A percentile compares a stretch with the other conserved stretches of the same genome.
Conservation (phyloP, 2,113 vertebrate genomes). For the Procavia capensis region DNA sequence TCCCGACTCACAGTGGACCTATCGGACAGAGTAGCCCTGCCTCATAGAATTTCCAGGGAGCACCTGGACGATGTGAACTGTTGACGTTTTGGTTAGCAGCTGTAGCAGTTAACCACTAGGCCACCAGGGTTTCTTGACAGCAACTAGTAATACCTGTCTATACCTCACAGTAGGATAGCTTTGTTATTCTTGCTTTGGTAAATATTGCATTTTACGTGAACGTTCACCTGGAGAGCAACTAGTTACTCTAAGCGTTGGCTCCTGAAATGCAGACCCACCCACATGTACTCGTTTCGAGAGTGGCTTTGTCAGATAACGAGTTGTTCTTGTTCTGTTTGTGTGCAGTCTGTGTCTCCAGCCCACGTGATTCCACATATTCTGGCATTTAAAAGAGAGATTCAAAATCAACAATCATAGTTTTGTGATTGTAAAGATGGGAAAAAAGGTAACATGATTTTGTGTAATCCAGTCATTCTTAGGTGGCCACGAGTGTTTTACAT, state of each 20-base stretch:
- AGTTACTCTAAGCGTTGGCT: background rate
- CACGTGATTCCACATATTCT: background rate
- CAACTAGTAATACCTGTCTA: background rate
- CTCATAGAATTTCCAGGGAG: no score
- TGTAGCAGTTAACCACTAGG: no score
- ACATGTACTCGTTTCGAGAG: background rate
- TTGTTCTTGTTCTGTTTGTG: background rate
- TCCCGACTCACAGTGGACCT: no score
- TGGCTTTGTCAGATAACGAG: background rate
- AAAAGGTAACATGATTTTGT: background rate
- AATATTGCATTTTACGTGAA: background rate
- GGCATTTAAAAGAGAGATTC: background rate
- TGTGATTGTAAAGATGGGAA: background rate
- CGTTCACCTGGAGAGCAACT: background rate
- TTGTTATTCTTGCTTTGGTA: background rate
- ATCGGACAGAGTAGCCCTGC: no score
- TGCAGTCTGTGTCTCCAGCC: background rate
- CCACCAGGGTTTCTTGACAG: no score
- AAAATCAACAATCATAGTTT: background rate
- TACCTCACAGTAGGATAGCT: background rate
- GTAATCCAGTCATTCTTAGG: background rate
- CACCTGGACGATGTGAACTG: no score
- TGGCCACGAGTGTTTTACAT: background rate
- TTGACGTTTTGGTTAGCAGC: no score
- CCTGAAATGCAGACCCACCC: rapidly evolving